These are phyloP conservation scores for Discoglossus pictus DNA, from an alignment of 2,797 vertebrate species.

Conservation along the genomic window DNA sequence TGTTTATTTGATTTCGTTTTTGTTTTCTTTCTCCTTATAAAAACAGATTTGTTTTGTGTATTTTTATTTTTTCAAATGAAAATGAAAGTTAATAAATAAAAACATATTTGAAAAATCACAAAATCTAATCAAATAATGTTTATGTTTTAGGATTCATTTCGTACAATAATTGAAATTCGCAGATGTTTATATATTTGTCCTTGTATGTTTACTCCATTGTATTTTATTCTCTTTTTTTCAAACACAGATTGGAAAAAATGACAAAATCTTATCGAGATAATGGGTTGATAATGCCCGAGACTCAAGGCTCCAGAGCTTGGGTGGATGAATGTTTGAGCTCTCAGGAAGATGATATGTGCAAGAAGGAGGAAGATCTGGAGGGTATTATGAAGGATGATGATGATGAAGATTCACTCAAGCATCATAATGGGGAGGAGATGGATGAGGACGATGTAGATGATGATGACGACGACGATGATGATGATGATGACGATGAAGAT, in stretches of 20 bases:
- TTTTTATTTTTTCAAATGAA: no score
- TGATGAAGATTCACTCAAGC: slow-evolving; percentile 66
- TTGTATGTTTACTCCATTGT: no score
- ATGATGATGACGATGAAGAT: slow-evolving; percentile 77
- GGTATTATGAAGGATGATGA: slow-evolving; percentile 63
- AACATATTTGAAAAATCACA: no score
- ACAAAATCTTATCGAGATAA: slow-evolving; percentile 90
- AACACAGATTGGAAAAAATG: slow-evolving; percentile 77
- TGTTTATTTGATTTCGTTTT: no score
- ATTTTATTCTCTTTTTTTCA: slow-evolving; percentile 53
- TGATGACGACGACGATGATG: slow-evolving; percentile 72
- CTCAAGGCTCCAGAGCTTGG: slow-evolving; percentile 77
- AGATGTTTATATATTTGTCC: no score
- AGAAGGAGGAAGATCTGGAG: slow-evolving; percentile 75
- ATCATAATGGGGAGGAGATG: slow-evolving; percentile 71
- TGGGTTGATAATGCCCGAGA: slow-evolving; percentile 75
- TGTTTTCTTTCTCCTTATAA: no score
- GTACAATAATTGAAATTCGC: no score
- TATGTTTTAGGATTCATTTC: no score
- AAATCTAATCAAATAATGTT: no score
- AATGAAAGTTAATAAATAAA: no score
- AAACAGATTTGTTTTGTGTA: no score
- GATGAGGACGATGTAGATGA: slow-evolving; percentile 83
- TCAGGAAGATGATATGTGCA: slow-evolving; percentile 77
- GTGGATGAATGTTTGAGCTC: slow-evolving; percentile 79